Evolutionary conservation across 2,888 invertebrate genomes (phyloP), one percentile per base, ranked within the genome.

Genomic region (Notocelia uddmanniana): DNA sequence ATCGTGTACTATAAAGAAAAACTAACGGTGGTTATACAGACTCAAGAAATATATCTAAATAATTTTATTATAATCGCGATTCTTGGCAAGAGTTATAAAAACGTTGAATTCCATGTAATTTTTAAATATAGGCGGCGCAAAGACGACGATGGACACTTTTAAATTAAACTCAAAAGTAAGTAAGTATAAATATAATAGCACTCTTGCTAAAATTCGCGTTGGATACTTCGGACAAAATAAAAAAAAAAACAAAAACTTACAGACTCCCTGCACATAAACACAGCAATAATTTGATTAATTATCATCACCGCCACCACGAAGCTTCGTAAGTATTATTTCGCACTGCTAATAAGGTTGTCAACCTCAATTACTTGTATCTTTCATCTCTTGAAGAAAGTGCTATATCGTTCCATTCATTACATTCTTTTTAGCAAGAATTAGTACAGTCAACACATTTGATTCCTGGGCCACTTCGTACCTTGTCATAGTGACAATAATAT

Each of bases 161-260:
- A 23, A 37, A 18, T 52, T 64, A 64, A 21, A 21, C 37, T 23
- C 21, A 54, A 54, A 15, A 54, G 10, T 31, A 63, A 15, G 10
- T 23, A 37, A 19, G 48, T 18, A 18, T 21, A 37, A 8, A 10
- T 19, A 45, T 48, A 54, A 54, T n/a, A 15, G 41, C 26, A 55
- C 34, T 55, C 69, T 62, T 63, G 58, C 66, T 45, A 67, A 55
- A 54, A 71, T 67, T 71, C 66, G 59, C 54, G 54, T 41, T 69
- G 26, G n/a, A 6, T 41, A 48, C 37, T 60, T 2, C 6, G 8
- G 21, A 21, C 34, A 37, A 37, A 19, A 15, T 21, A 52, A 37
- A 9, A 13, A 26, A 64, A 26, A 34, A 57, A 50, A 19, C 23
- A 21, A 50, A 58, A 50, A 41, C 23, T 15, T 37, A 64, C 21